Conservation (phyloP, 2,113 vertebrate genomes). For the Cariama cristata region DNA sequence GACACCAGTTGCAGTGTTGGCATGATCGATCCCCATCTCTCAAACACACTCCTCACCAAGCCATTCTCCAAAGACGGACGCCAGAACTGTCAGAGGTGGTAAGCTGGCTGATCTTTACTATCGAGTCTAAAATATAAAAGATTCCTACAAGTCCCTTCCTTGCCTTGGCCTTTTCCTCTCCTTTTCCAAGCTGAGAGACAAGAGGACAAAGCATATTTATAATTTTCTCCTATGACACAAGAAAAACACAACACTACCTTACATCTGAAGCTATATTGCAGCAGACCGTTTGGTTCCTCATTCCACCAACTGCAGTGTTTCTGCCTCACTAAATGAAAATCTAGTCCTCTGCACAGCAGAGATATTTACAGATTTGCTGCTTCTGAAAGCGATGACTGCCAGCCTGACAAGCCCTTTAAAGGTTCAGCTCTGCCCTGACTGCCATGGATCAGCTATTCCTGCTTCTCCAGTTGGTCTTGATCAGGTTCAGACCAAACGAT, state of each 20-base stretch:
- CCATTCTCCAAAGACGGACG: neutral
- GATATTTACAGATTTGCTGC: neutral
- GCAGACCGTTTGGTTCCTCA: neutral
- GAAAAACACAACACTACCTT: neutral
- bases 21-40: neutral
- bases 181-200: neutral
- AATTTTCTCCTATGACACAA: neutral
- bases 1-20: neutral
- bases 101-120: neutral
- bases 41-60: neutral
- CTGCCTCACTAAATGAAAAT: conserved; percentile 7
- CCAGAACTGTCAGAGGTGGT: neutral
- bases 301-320: neutral
- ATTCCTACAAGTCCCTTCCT: neutral
- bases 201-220: neutral
- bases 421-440: neutral
- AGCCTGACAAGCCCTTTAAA: neutral
- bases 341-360: neutral
- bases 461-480: neutral
- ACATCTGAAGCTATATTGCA: neutral
- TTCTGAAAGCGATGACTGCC: neutral
- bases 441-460: neutral
- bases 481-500: neutral
- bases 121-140: accelerated
- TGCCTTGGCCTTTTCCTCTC: neutral